These are phyloP conservation scores for Phaenicophaeus curvirostris DNA, from an alignment of 2,797 vertebrate genomes.

Conservation along the genomic window DNA sequence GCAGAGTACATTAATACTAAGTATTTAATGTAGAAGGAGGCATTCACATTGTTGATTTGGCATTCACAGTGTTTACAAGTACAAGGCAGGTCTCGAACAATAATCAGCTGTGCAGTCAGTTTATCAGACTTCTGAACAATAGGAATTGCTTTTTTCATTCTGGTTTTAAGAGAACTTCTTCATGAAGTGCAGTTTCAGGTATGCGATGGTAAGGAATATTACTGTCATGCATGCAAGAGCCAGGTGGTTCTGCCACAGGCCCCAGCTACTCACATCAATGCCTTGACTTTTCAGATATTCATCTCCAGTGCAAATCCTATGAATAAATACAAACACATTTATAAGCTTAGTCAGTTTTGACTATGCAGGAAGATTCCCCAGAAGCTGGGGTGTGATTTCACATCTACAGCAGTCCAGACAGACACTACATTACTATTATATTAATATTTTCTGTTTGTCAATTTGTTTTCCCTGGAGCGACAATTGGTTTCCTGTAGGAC, in stretches of 20 bases:
- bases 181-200: slow-evolving; percentile 87
- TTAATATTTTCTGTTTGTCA: background rate
- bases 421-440: background rate
- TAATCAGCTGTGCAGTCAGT: background rate
- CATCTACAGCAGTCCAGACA: background rate
- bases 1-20: background rate
- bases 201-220: slow-evolving; percentile 85
- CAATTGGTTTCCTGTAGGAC: background rate
- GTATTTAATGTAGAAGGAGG: background rate
- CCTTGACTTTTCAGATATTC: slow-evolving; percentile 83
- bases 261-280: slow-evolving; percentile 84
- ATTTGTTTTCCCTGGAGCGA: background rate
- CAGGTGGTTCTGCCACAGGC: slow-evolving; percentile 89
- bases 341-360: background rate
- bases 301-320: slow-evolving; percentile 84
- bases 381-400: background rate
- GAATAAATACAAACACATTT: background rate
- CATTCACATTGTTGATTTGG: background rate
- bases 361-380: background rate
- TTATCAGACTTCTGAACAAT: background rate
- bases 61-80: background rate
- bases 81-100: background rate
- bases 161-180: slow-evolving; percentile 86
- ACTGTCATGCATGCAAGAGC: slow-evolving; percentile 83
- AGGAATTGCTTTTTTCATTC: background rate